A percentile compares a stretch with the other conserved stretches of the same genome.
Evolutionary conservation across 2,113 vertebrate genomes (phyloP).

Genomic region (Amphiprion percula): DNA sequence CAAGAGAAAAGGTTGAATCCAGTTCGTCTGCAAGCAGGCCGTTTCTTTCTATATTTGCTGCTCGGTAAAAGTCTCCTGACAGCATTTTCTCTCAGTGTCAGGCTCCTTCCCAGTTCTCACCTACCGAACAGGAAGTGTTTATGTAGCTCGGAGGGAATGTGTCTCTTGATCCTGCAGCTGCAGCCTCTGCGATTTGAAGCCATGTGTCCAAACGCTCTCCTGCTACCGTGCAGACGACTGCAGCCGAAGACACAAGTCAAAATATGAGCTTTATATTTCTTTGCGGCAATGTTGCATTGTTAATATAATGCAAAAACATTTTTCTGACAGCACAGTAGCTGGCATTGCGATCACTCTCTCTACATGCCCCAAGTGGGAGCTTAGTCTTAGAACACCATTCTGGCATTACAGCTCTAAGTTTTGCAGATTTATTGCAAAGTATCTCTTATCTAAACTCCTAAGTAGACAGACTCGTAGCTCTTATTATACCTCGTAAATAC

Average conservation of each 20-base stretch:
- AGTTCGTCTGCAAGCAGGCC: neutral
- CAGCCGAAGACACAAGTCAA: neutral
- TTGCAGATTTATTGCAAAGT: conserved; percentile 56
- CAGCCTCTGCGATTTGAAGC: conserved; percentile 49
- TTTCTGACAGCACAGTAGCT: too few species aligned
- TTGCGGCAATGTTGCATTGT: neutral
- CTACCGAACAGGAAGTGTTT: conserved; percentile 68
- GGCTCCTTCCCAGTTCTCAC: conserved; percentile 48
- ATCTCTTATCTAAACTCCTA: conserved; percentile 51
- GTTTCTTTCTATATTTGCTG: conserved; percentile 11
- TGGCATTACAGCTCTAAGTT: conserved; percentile 24
- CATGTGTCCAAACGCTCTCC: conserved; percentile 47
- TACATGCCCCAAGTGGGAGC: neutral
- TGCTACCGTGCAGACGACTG: conserved; percentile 41
- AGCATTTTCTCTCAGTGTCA: neutral
- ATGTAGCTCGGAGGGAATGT: conserved; percentile 65
- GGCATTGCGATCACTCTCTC: neutral
- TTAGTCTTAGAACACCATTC: neutral
- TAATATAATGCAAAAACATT: neutral
- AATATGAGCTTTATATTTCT: conserved; percentile 5
- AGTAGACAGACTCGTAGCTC: conserved; percentile 45
- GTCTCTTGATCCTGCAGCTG: conserved; percentile 66
- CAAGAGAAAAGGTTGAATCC: too few species aligned
- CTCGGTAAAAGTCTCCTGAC: conserved; percentile 4
- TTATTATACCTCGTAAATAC: conserved; percentile 62